These are phyloP conservation scores for Hydrochoerus hydrochaeris DNA, from an alignment of 2,113 vertebrate species.

Conservation along the genomic window DNA sequence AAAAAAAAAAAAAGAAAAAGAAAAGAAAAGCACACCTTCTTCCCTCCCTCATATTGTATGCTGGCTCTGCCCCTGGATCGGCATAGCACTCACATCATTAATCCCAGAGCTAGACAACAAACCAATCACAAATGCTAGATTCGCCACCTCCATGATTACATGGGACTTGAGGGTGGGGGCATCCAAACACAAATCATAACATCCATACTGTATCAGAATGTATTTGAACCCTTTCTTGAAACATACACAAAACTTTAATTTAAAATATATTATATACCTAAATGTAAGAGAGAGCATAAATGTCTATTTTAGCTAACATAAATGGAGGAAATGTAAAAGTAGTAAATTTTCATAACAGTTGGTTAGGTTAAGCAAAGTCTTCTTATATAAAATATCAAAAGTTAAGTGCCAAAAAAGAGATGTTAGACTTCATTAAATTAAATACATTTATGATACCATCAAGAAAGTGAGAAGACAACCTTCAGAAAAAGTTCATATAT, in stretches of 20 bases:
- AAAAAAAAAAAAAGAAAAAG: too few relatives aligned
- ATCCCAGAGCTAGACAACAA: too few relatives aligned
- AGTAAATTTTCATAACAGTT: neutral
- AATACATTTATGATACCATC: neutral
- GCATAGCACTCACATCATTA: too few relatives aligned
- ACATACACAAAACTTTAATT: neutral
- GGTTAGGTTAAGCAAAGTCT: neutral
- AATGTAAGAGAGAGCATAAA: neutral
- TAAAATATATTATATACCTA: conserved; percentile 16
- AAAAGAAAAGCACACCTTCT: too few relatives aligned
- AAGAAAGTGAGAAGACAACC: neutral
- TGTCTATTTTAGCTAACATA: neutral
- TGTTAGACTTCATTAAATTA: neutral
- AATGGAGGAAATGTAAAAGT: neutral
- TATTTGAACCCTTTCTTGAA: neutral
- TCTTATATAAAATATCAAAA: neutral
- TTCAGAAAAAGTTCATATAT: neutral
- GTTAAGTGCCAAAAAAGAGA: neutral
- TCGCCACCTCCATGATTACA: too few relatives aligned
- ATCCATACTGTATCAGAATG: neutral
- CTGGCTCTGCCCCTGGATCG: too few relatives aligned
- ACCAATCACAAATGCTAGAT: too few relatives aligned
- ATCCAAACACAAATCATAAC: too few relatives aligned
- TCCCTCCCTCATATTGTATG: too few relatives aligned
- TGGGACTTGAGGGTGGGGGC: too few relatives aligned